Evolutionary conservation across 2,888 invertebrate genomes (phyloP).

Genomic region (Tolmerus cingulatus): DNA sequence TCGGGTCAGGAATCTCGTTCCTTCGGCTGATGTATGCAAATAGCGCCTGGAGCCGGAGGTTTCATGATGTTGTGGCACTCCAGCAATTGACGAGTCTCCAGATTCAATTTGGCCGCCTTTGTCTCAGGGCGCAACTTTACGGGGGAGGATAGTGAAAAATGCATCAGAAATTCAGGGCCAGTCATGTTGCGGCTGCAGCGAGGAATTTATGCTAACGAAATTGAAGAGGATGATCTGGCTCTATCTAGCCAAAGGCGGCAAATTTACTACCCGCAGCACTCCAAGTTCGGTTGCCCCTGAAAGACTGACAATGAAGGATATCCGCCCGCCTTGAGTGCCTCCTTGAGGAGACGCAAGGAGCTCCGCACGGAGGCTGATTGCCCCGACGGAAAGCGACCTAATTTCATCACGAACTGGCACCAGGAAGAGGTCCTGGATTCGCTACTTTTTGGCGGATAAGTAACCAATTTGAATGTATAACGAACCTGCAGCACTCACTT

Average conservation of each 20-base stretch:
- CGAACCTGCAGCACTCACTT: background rate
- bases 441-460: conserved; percentile 21
- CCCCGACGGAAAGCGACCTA: background rate
- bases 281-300: background rate
- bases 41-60: background rate
- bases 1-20: background rate
- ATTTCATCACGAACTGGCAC: conserved; percentile 10
- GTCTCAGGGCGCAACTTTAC: background rate
- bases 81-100: conserved; percentile 27
- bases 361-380: background rate
- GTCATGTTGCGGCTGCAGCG: background rate
- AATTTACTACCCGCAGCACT: background rate
- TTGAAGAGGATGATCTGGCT: background rate
- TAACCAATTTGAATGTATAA: conserved; percentile 37
- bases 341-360: background rate
- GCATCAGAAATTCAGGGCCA: background rate
- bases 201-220: conserved; percentile 17
- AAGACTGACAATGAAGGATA: background rate
- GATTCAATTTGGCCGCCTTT: conserved; percentile 32
- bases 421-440: background rate
- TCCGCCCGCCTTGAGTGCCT: background rate
- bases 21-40: conserved; percentile 33
- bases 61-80: conserved; percentile 20
- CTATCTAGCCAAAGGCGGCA: background rate
- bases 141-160: background rate